Conservation (phyloP, 2,113 vertebrate species). For the Piprites chloris region DNA sequence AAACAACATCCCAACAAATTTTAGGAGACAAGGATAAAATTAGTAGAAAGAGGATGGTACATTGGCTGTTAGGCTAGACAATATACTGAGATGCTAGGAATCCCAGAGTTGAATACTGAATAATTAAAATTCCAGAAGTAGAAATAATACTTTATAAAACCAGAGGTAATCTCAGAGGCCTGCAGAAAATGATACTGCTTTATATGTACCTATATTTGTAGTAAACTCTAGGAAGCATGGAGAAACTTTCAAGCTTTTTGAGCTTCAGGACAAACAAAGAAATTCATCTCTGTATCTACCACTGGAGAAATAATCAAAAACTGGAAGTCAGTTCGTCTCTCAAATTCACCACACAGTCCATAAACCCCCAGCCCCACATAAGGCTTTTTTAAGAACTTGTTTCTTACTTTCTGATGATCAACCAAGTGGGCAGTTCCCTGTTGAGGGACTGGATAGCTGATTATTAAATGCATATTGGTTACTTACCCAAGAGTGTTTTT, state of each 20-base stretch:
- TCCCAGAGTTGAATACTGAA: not conserved
- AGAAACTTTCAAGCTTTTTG: not conserved
- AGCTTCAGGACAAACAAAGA: not conserved
- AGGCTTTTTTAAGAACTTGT: not conserved
- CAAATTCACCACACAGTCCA: not conserved
- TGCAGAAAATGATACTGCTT: not conserved
- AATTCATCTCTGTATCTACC: accelerated
- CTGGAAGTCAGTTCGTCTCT: not conserved
- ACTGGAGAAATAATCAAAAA: not conserved
- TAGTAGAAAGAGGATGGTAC: not conserved
- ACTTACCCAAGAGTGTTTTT: not conserved
- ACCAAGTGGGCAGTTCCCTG: not conserved
- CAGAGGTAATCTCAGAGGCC: not conserved
- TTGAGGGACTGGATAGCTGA: not conserved
- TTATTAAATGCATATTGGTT: not conserved
- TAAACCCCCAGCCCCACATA: not conserved
- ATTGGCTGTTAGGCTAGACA: not conserved
- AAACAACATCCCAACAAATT: not conserved
- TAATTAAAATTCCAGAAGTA: not conserved
- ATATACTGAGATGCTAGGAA: not conserved
- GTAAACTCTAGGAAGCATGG: not conserved
- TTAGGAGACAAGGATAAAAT: not conserved
- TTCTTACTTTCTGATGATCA: not conserved
- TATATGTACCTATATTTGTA: not conserved
- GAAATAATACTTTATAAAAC: not conserved